A percentile compares a stretch with the other conserved stretches of the same genome.
Conservation (phyloP, 2,888 invertebrate genomes). For the Spisula subtruncata region DNA sequence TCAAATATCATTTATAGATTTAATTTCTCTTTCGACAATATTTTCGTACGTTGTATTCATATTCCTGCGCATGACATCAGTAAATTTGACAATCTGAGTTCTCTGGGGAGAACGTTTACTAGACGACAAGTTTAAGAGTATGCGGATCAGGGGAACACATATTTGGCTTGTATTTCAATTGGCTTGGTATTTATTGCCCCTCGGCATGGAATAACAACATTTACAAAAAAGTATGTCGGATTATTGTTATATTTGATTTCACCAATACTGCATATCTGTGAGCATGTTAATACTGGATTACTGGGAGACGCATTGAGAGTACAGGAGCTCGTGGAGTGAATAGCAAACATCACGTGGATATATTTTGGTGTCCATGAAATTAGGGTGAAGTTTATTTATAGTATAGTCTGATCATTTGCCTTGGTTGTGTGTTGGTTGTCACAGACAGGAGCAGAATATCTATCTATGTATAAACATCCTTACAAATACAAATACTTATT, state of each 20-base stretch:
- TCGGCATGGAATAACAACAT: conserved; percentile 19
- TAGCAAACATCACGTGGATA: background rate
- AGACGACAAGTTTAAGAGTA: background rate
- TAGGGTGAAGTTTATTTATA: background rate
- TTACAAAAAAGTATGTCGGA: conserved; percentile 6
- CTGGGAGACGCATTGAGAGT: no score
- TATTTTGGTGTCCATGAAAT: background rate
- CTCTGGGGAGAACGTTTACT: background rate
- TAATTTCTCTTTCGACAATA: conserved; percentile 26
- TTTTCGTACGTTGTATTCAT: background rate
- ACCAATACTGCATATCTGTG: background rate
- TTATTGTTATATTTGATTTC: conserved; percentile 22
- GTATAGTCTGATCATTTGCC: background rate
- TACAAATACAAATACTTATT: no score
- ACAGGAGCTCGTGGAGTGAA: background rate
- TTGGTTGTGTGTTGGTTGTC: background rate
- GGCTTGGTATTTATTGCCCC: conserved; percentile 17
- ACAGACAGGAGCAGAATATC: background rate
- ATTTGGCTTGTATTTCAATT: conserved; percentile 36
- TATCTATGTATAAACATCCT: no score
- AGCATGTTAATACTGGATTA: background rate
- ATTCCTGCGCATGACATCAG: conserved; percentile 13
- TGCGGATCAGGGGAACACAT: background rate
- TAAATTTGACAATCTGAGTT: background rate
- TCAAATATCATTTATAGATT: conserved; percentile 9